Base-by-base conservation (phyloP, 2,888 invertebrate species). In the Nezara viridula region DNA sequence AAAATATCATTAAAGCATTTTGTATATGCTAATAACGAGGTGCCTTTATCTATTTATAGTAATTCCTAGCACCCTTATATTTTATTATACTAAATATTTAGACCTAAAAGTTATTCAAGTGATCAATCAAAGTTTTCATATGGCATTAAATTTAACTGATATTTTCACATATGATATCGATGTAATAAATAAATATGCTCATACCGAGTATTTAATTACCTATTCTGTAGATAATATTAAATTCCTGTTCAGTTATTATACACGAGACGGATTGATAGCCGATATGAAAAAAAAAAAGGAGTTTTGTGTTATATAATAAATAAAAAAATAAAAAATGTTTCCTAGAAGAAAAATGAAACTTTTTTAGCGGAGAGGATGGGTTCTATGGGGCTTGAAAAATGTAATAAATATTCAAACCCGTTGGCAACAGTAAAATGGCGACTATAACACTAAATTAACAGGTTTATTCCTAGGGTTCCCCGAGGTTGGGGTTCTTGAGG, bases 311-410 rank as follows among this genome's bases (percentile, higher is more conserved):
- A 32, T 16, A 73, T 12, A 19, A 44, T n/a, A 81, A 81, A 44
- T 24, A 73, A 66, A 27, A 66, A 66, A 50, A 66, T n/a, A 40
- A 77, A 77, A 21, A 40, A 9, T 4, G 3, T 77, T 40, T 81
- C 21, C 81, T 81, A 81, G 81, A 6, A 24, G 44, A 44, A 24
- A 81, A 81, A 81, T 81, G 81, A 81, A 81, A 40, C 81, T 47
- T 81, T 81, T 81, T n/a, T n/a, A 55, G 55, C 55, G 55, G 55
- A 27, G 37, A 73, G 66, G 66, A 37, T 73, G 66, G 40, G 44
- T 81, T 81, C 81, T 81, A 81, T 47, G 81, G 81, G 44, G 81
- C 81, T 44, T 81, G 81, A 81, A 81, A 81, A 81, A 81, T 44
- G 44, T 37, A 81, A 81, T 81, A 81, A 81, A 81, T 81, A 44